These are phyloP conservation scores for Tamandua tetradactyla DNA, from an alignment of 2,797 vertebrate species.

Conservation along the genomic window DNA sequence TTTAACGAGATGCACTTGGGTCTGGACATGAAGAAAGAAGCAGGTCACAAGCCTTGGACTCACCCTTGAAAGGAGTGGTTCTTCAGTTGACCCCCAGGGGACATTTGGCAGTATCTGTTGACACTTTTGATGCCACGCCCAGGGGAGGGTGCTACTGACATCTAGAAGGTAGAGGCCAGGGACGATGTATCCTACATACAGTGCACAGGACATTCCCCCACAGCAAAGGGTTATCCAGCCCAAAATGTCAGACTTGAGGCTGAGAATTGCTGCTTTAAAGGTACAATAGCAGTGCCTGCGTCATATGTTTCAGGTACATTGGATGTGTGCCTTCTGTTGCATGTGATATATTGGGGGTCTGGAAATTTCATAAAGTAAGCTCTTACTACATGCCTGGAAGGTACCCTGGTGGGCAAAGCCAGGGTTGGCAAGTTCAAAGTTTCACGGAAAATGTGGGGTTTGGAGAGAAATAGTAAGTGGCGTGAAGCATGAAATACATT, in stretches of 20 bases:
- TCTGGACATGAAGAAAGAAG: slow-evolving; percentile 49
- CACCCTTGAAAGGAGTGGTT: neutral
- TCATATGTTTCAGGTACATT: neutral
- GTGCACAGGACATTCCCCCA: neutral
- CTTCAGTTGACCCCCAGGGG: neutral
- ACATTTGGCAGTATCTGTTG: neutral
- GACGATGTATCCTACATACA: neutral
- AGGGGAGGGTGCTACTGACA: neutral
- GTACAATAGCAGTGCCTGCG: neutral
- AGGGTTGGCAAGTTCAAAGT: neutral
- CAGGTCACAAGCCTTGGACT: neutral
- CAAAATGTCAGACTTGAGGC: neutral
- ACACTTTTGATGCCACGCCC: neutral
- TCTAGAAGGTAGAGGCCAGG: neutral
- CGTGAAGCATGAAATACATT: neutral
- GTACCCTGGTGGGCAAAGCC: neutral
- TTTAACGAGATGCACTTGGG: slow-evolving; percentile 51
- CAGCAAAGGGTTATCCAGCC: neutral
- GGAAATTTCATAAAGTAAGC: slow-evolving; percentile 13
- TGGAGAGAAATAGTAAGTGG: neutral
- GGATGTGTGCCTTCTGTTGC: neutral
- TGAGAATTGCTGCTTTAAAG: neutral
- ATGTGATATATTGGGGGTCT: slow-evolving; percentile 56
- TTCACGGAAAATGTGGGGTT: slow-evolving; percentile 3
- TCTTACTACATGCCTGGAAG: neutral